Evolutionary conservation across 2,797 vertebrate species (phyloP).

Genomic region (Gadopsis marmoratus): DNA sequence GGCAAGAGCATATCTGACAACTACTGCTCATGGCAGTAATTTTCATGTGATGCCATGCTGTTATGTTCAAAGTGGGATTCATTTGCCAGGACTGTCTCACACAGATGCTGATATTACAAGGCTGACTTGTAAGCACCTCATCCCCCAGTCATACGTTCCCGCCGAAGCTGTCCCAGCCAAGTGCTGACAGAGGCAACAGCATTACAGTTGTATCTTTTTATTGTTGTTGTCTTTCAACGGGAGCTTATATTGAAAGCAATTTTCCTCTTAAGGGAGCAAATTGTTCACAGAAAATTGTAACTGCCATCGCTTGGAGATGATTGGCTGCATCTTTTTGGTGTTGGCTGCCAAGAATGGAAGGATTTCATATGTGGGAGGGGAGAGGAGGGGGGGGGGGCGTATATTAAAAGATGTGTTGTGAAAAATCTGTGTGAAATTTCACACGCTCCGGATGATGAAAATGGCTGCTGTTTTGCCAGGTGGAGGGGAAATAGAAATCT

Average conservation of each 20-base stretch:
- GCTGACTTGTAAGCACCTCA: slow-evolving; percentile 89
- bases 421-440: slow-evolving; percentile 87
- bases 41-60: slow-evolving; percentile 89
- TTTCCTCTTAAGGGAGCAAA: slow-evolving; percentile 90
- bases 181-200: slow-evolving; percentile 86
- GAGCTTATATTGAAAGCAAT: slow-evolving; percentile 89
- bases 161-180: slow-evolving; percentile 81
- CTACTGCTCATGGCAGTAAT: slow-evolving; percentile 90
- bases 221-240: slow-evolving; percentile 89
- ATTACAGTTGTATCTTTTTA: slow-evolving; percentile 90
- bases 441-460: slow-evolving; percentile 81
- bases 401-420: slow-evolving; percentile 86
- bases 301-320: slow-evolving; percentile 85
- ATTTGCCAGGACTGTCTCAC: slow-evolving; percentile 88
- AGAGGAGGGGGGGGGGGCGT: slow-evolving; percentile 33
- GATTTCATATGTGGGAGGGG: slow-evolving; percentile 80
- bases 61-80: slow-evolving; percentile 92
- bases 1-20: slow-evolving; percentile 89
- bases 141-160: slow-evolving; percentile 83
- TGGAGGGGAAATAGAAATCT: slow-evolving; percentile 67
- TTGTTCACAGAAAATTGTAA: slow-evolving; percentile 88
- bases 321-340: slow-evolving; percentile 82
- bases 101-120: slow-evolving; percentile 91
- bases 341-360: slow-evolving; percentile 81
- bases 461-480: slow-evolving; percentile 81